phyloP scores from a whole-genome alignment of 2,113 vertebrate species.

The Callopanchax toddi region DNA sequence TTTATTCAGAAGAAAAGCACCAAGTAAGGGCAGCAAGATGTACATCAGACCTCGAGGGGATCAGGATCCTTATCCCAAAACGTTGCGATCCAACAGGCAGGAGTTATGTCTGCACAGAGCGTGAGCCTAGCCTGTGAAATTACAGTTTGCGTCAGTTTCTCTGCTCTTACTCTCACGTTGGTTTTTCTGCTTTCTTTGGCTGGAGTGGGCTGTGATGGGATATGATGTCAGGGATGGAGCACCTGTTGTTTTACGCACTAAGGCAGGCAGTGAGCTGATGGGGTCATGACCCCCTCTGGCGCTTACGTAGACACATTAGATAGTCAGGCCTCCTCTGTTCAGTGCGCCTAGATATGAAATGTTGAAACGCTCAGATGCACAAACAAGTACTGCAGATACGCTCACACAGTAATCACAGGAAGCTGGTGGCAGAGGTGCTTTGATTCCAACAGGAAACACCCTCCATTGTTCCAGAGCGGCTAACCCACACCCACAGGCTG shows the following conservation, averaged over 20 bases:
- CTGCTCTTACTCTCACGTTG: slow-evolving; percentile 53
- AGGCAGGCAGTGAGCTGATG: slow-evolving; percentile 17
- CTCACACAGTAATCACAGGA: slow-evolving; percentile 63
- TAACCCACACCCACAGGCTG: slow-evolving; percentile 51
- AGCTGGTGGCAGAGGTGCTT: slow-evolving; percentile 57
- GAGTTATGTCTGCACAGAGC: no score
- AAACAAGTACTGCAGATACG: slow-evolving; percentile 3
- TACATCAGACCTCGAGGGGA: no score
- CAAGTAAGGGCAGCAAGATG: no score
- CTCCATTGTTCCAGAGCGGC: slow-evolving; percentile 72
- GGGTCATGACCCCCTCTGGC: slow-evolving; percentile 43
- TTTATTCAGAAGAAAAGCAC: no score
- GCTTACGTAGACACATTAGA: slow-evolving; percentile 20
- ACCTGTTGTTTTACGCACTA: slow-evolving; percentile 66
- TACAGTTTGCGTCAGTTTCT: no score
- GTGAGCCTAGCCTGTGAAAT: slow-evolving; percentile 5
- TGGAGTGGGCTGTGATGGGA: slow-evolving; percentile 25
- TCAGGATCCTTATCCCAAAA: no score
- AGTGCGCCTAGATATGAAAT: background rate
- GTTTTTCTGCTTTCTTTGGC: slow-evolving; percentile 64
- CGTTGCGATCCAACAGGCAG: no score
- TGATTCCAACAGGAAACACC: slow-evolving; percentile 74
- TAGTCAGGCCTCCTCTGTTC: slow-evolving; percentile 5
- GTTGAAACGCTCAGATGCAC: background rate
- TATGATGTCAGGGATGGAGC: slow-evolving; percentile 56